phyloP scores from a whole-genome alignment of 1,140 invertebrate genomes.

The Acromyrmex heyeri region DNA sequence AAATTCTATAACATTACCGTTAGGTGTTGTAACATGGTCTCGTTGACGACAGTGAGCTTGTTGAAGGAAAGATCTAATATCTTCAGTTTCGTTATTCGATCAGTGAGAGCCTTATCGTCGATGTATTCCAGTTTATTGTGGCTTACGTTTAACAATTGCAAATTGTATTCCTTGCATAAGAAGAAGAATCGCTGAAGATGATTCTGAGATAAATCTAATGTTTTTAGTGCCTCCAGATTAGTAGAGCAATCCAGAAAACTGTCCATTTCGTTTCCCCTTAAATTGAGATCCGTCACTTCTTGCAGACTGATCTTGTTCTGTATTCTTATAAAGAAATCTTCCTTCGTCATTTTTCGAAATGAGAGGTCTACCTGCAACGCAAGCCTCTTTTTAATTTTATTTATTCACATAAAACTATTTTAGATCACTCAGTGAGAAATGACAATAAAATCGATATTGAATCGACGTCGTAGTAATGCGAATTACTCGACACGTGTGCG shows the following conservation, averaged over 20 bases:
- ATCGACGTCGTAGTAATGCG: too few species aligned
- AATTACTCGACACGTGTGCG: background rate
- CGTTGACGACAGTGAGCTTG: slow-evolving; percentile 80
- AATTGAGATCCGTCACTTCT: slow-evolving; percentile 80
- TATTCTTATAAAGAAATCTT: slow-evolving; percentile 82
- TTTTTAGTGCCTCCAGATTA: slow-evolving; percentile 75
- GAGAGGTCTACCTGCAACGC: slow-evolving; percentile 82
- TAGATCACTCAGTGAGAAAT: background rate
- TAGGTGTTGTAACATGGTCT: slow-evolving; percentile 84
- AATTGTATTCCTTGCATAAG: slow-evolving; percentile 82
- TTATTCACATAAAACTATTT: slow-evolving; percentile 4
- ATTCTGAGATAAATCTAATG: slow-evolving; percentile 83
- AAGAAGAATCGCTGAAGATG: slow-evolving; percentile 83
- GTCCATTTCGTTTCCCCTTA: slow-evolving; percentile 83
- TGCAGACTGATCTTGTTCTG: slow-evolving; percentile 77
- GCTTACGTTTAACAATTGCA: slow-evolving; percentile 82
- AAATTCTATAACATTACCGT: slow-evolving; percentile 75
- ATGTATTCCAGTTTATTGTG: slow-evolving; percentile 83
- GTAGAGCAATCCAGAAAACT: slow-evolving; percentile 85
- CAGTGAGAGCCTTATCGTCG: slow-evolving; percentile 81
- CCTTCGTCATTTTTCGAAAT: slow-evolving; percentile 77
- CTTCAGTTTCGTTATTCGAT: slow-evolving; percentile 80
- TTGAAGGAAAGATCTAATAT: slow-evolving; percentile 84
- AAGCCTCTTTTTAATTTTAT: background rate
- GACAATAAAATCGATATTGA: too few species aligned